Evolutionary conservation across 2,888 invertebrate genomes (phyloP).

Genomic region (Pocota personata): DNA sequence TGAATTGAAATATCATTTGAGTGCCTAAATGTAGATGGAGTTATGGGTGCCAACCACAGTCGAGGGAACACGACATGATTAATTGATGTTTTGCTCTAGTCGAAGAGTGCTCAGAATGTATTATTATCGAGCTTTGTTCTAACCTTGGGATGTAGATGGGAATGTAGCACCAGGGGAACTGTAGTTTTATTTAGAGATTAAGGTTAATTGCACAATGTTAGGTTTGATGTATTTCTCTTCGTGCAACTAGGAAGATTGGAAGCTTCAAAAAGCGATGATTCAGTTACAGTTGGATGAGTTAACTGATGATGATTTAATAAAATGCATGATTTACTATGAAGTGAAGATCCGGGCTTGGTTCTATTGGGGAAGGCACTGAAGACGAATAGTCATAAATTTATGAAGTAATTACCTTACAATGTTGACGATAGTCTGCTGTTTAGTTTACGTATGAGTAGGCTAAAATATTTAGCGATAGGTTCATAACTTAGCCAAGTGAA

Average conservation of each 20-base stretch:
- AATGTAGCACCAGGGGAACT: not conserved
- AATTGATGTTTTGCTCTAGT: conserved; percentile 62
- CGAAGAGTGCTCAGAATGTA: conserved; percentile 41
- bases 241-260: conserved; percentile 66
- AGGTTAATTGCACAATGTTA: conserved; percentile 70
- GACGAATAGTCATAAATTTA: not conserved
- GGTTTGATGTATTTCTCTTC: conserved; percentile 65
- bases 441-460: not conserved
- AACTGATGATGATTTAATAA: conserved; percentile 68
- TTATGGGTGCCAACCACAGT: conserved; percentile 47
- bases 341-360: conserved; percentile 37
- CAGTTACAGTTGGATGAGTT: conserved; percentile 35
- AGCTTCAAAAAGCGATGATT: conserved; percentile 59
- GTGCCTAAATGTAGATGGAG: conserved; percentile 71
- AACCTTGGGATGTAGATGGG: conserved; percentile 50
- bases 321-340: conserved; percentile 35
- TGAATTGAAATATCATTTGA: conserved; percentile 73
- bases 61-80: conserved; percentile 68
- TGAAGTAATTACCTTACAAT: conserved; percentile 14
- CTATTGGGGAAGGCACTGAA: not conserved
- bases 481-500: too few relatives aligned
- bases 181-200: conserved; percentile 70
- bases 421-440: not conserved
- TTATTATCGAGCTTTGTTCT: conserved; percentile 48
- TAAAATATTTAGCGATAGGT: not conserved